Evolutionary conservation across 2,888 invertebrate species (phyloP).

Genomic region (Agriopis aurantiaria): DNA sequence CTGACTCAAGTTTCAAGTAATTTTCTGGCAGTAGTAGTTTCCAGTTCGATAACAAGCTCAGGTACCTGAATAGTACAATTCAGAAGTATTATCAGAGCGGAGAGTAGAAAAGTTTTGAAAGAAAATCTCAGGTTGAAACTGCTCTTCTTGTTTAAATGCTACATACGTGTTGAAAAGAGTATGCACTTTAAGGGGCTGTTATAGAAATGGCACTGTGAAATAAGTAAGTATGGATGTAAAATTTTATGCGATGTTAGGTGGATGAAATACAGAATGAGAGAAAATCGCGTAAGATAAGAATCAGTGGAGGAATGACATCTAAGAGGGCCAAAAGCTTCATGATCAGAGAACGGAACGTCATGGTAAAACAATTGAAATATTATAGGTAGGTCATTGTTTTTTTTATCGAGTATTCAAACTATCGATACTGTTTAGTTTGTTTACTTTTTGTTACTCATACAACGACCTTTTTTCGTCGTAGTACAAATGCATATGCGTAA

Average conservation of each 20-base stretch:
- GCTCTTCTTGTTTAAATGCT: slow-evolving; percentile 14
- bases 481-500: no score
- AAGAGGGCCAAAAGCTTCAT: no score
- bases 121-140: slow-evolving; percentile 23
- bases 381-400: no score
- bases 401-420: no score
- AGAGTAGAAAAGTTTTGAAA: slow-evolving; percentile 31
- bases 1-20: no score
- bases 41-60: background rate
- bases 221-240: background rate
- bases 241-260: background rate
- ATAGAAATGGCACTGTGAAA: background rate
- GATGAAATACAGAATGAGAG: background rate
- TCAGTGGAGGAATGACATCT: no score
- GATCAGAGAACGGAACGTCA: no score
- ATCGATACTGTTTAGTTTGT: no score
- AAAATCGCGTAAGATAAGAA: background rate
- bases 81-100: slow-evolving; percentile 2
- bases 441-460: no score
- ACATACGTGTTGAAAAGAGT: background rate
- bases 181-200: background rate
- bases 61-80: background rate
- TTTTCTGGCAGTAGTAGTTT: background rate
- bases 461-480: no score
- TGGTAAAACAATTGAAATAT: no score